Evolutionary conservation across 2,888 invertebrate species (phyloP), one percentile per base, ranked within the genome.

Genomic region (Leucoptera coffeella): DNA sequence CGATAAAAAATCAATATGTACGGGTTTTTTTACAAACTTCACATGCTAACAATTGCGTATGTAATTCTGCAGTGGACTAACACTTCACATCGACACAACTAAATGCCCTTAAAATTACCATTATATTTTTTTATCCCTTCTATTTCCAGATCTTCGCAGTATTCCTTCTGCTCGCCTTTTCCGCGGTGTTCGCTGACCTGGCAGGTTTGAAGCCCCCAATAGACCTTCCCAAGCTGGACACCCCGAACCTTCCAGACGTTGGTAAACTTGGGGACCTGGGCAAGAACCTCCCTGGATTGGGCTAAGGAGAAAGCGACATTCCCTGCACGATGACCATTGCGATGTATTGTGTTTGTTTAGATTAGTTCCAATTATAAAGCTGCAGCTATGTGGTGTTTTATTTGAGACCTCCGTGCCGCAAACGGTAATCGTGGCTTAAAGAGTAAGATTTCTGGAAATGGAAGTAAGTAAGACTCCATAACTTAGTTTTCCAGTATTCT

Each of bases 91-190:
- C n/a, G n/a, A n/a, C n/a, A n/a, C n/a, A n/a, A n/a, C n/a, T n/a
- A n/a, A n/a, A n/a, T n/a, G n/a, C n/a, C n/a, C n/a, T n/a, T n/a
- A n/a, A n/a, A n/a, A n/a, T n/a, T n/a, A n/a, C n/a, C n/a, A n/a
- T n/a, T n/a, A n/a, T n/a, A n/a, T n/a, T n/a, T n/a, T n/a, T n/a
- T n/a, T n/a, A n/a, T n/a, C 17, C 9, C 6, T 17, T 14, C 15
- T 25, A 10, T 20, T 25, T 29, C 22, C 30, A 29, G 25, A 14
- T 17, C 26, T 28, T 32, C 27, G 20, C 31, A 1, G 56, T 55
- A 30, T 35, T 60, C 17, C 36, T 62, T 31, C 36, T 60, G 47
- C 35, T 61, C 38, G 53, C 32, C 13, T 20, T 34, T 15, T 27
- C 34, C 14, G 25, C 22, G 14, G 36, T 45, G 17, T 38, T 40